phyloP scores from a whole-genome alignment of 1,140 invertebrate genomes.

The Drosophila watanabei region DNA sequence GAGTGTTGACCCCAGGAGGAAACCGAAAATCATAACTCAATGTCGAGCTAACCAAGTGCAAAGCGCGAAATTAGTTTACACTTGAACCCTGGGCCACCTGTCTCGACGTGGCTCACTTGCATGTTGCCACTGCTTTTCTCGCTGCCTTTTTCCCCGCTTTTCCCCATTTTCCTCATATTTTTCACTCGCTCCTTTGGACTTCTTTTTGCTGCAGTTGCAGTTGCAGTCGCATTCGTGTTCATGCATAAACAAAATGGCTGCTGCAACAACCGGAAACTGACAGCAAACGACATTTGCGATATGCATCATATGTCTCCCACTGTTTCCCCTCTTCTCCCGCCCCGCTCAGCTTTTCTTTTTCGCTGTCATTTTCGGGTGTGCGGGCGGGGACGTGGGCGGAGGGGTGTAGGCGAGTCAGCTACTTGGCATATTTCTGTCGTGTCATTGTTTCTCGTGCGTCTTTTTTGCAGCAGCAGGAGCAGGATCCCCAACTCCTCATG shows the following conservation, averaged over 20 bases:
- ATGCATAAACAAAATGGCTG: constrained; percentile 82
- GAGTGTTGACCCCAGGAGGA: constrained; percentile 33
- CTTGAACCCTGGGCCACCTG: constrained; percentile 47
- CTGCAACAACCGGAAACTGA: constrained; percentile 81
- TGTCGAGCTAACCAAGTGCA: constrained; percentile 61
- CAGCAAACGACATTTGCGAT: constrained; percentile 83
- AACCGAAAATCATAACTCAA: constrained; percentile 66
- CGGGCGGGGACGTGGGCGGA: background rate
- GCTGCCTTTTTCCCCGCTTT: background rate
- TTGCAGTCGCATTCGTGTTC: constrained; percentile 73
- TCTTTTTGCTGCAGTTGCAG: constrained; percentile 53
- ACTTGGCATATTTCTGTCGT: constrained; percentile 80
- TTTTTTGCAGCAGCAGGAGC: constrained; percentile 57
- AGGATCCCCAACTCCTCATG: constrained; percentile 13
- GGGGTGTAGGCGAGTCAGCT: constrained; percentile 52
- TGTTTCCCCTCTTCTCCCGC: background rate
- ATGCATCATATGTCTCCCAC: constrained; percentile 73
- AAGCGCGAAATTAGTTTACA: constrained; percentile 70
- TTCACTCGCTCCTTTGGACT: constrained; percentile 9
- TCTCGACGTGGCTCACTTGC: background rate
- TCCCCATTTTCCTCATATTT: background rate
- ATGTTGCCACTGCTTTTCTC: constrained; percentile 1
- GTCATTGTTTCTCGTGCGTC: constrained; percentile 78
- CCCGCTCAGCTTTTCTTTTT: background rate
- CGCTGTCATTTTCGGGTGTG: constrained; percentile 50